Base-by-base conservation (phyloP, 2,113 vertebrate genomes). In the Chlamydotis undulata region DNA sequence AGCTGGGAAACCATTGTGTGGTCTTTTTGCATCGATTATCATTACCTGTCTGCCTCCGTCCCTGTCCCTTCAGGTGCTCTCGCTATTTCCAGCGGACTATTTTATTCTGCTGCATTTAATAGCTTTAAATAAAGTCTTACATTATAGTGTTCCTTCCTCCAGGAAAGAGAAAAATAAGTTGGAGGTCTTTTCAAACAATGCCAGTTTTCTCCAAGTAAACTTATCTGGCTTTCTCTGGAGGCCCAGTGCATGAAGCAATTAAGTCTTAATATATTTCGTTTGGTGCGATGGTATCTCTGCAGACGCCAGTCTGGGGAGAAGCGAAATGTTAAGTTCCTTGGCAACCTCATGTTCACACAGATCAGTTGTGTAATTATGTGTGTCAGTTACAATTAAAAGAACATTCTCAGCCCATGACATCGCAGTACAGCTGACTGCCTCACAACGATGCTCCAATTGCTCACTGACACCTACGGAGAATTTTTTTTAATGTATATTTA, bases 361-460 rank as follows among this genome's bases (percentile, higher is more conserved):
- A 97, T 98, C 97, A 97, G 75, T 97, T 97, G 95, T 97, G 91
- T 98, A 98, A 98, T 98, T 98, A 95, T 94, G 96, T 97, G 95
- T 98, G 97, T 97, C 97, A 97, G 91, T 97, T 98, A 97, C 97
- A 98, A 98, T 98, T 98, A 98, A 97, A 96, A 97, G 97, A 96
- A 95, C 97, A 98, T 98, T 98, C 97, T 97, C 97, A 97, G 96
- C 95, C 96, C 90, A 69, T 98, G 97, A 97, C 96, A 85, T 90
- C 56, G 28, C 92, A 93, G 65, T 93, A 71, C 96, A 96, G 86
- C 96, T 97, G 97, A 96, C 95, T 96, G 97, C 97, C 94, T 97
- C 94, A 84, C 74, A 85, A 68, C 4, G 84, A 45, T 95, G 94
- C 96, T 96, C 96, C 80, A 14, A 18, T 90, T 90, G 83, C 94